These are phyloP conservation scores for Trachelus stipa DNA, from an alignment of 2,888 invertebrate species.

Conservation along the genomic window DNA sequence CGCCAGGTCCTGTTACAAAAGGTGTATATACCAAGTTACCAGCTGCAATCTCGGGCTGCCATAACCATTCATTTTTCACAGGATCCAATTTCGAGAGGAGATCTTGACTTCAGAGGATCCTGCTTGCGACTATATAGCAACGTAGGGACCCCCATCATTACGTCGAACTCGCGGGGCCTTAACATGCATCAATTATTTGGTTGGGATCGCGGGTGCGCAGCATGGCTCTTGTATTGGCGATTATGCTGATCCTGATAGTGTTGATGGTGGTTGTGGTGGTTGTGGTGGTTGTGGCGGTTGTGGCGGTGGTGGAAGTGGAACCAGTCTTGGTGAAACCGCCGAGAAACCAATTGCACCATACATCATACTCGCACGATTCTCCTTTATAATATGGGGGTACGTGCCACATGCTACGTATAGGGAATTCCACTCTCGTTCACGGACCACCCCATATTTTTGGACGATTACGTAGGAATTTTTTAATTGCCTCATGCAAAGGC, in stretches of 20 bases:
- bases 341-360: slow-evolving; percentile 40
- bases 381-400: slow-evolving; percentile 36
- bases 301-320: background rate
- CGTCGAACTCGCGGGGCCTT: slow-evolving; percentile 42
- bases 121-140: background rate
- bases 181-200: slow-evolving; percentile 57
- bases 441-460: slow-evolving; percentile 16
- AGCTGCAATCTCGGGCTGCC: background rate
- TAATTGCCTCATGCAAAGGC: slow-evolving; percentile 31
- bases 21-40: background rate
- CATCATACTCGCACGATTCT: slow-evolving; percentile 41
- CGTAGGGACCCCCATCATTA: slow-evolving; percentile 41
- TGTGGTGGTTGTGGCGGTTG: too few relatives aligned
- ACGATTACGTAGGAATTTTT: slow-evolving; percentile 35
- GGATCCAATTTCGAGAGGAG: slow-evolving; percentile 23
- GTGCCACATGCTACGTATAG: slow-evolving; percentile 10
- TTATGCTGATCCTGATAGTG: background rate
- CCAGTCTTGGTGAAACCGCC: slow-evolving; percentile 7
- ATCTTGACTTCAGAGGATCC: background rate
- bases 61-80: slow-evolving; percentile 20
- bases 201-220: slow-evolving; percentile 13
- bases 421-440: background rate
- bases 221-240: background rate
- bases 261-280: background rate
- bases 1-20: background rate